phyloP scores from a whole-genome alignment of 2,888 invertebrate species.

The Chironomus riparius region DNA sequence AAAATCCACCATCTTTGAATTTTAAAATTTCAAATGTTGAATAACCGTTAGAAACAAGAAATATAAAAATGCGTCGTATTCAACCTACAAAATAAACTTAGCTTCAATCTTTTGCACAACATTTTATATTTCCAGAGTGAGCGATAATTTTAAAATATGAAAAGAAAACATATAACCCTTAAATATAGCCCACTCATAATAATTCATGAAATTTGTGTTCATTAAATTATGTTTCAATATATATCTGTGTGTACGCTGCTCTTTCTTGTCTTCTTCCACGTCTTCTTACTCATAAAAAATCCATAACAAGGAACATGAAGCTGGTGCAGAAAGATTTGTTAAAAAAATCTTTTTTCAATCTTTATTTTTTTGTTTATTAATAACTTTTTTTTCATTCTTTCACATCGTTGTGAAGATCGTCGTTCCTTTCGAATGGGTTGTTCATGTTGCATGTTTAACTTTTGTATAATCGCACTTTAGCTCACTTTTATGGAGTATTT shows the following conservation, averaged over 20 bases:
- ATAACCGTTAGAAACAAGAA: too few relatives aligned
- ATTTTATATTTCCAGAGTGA: neutral
- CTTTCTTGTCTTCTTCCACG: neutral
- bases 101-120: too few relatives aligned
- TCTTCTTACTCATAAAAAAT: conserved; percentile 10
- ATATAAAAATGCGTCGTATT: too few relatives aligned
- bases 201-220: conserved; percentile 22
- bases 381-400: conserved; percentile 2
- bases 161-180: conserved; percentile 22
- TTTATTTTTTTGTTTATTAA: conserved; percentile 18
- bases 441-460: neutral
- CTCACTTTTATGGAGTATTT: too few relatives aligned
- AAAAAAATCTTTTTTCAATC: conserved; percentile 12
- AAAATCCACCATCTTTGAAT: too few relatives aligned
- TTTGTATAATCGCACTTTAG: neutral
- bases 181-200: conserved; percentile 24
- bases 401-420: neutral
- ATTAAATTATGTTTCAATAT: conserved; percentile 26
- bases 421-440: neutral
- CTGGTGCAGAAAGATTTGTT: conserved; percentile 24
- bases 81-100: too few relatives aligned
- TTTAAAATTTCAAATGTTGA: too few relatives aligned
- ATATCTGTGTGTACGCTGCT: neutral
- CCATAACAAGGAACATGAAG: conserved; percentile 17
- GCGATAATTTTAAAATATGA: neutral